Percentiles rank a stretch among this genome's conserved stretches.
phyloP scores from a whole-genome alignment of 2,113 vertebrate species.

The Eclectus roratus region DNA sequence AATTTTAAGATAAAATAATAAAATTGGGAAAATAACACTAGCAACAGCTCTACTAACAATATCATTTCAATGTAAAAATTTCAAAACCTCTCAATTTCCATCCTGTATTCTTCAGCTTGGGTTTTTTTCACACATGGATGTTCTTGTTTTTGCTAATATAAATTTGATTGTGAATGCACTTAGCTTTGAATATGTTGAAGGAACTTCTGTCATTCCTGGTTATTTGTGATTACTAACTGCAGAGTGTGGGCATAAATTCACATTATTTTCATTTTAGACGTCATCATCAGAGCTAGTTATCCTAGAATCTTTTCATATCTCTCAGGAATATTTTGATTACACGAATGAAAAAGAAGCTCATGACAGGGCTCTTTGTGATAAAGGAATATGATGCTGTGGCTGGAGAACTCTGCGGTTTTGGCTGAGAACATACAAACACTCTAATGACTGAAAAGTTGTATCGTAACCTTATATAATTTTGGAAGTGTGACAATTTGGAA shows the following conservation, averaged over 20 bases:
- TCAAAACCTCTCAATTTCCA: neutral
- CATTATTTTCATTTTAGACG: neutral
- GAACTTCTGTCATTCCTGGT: neutral
- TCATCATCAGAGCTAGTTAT: neutral
- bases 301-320: neutral
- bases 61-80: neutral
- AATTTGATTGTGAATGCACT: neutral
- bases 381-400: neutral
- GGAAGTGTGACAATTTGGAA: neutral
- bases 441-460: neutral
- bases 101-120: neutral
- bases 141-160: neutral
- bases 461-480: neutral
- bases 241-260: rapidly evolving
- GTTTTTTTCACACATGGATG: neutral
- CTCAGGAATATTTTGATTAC: neutral
- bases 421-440: neutral
- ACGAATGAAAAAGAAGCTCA: neutral
- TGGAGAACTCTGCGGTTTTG: neutral
- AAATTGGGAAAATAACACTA: neutral
- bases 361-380: neutral
- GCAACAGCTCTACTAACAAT: neutral
- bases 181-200: neutral
- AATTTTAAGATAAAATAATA: neutral
- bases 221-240: neutral